Base-by-base conservation (phyloP, 2,888 invertebrate species). In the Noctua janthe region DNA sequence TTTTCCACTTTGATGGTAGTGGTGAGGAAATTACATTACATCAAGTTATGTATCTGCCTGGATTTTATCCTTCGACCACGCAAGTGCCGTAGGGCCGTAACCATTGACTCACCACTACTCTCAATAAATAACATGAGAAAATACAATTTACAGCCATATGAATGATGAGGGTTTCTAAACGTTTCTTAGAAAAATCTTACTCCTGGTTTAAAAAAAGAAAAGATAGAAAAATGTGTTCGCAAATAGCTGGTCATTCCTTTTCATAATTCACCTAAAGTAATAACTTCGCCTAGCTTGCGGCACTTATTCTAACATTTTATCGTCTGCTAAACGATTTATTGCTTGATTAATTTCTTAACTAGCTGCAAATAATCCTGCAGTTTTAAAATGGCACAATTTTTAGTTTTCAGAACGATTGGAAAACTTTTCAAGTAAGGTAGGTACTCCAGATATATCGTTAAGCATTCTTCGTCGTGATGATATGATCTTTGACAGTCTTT, bases 331-430 rank as follows among this genome's bases (percentile, higher is more conserved):
- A 79, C 39, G 15, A 81, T 84, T 64, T 70, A 70, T 79, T 79
- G 39, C 62, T 70, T 64, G 80, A 81, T 79, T 67, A 20, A 76
- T 83, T 51, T 76, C 66, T 76, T 76, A 67, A 83, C 56, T 66
- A 64, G 11, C 17, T 51, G 35, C 13, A 39, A 80, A 67, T 67
- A 54, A 47, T 29, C 15, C 6, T 54, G n/a, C 15, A 17, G 64
- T 23, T 39, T 56, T 29, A 49, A 56, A 76, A 39, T 10, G 10
- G 15, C 1, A 5, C 0, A 8, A 35, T 11, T 35, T 81, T n/a
- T 23, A 7, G 13, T 23, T 76, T 76, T 15, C 10, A 1, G 2
- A 29, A 23, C 4, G 29, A 11, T 7, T 75, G 10, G 23, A 29
- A 43, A 29, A 2, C 7, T 35, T 43, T 56, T 29, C 8, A 23